Percentiles rank a stretch among this genome's conserved stretches.
These are phyloP conservation scores for Lepidurus apus DNA, from an alignment of 1,140 invertebrate genomes.

Conservation along the genomic window DNA sequence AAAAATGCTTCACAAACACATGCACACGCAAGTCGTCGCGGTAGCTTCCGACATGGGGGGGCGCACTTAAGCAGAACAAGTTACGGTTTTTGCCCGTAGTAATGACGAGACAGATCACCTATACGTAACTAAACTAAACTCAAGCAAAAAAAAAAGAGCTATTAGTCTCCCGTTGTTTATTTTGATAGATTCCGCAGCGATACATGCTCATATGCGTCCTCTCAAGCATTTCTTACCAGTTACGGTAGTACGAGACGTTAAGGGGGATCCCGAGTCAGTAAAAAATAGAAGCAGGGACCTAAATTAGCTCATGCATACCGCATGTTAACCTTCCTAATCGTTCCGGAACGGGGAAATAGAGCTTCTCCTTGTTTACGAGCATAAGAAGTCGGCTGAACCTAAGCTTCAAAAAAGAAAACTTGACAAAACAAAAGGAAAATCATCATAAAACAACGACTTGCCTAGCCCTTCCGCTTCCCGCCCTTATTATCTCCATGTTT, in stretches of 20 bases:
- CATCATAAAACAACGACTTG: not conserved
- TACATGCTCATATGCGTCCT: not conserved
- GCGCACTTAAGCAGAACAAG: not conserved
- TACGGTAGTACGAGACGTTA: not conserved
- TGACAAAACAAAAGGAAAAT: not conserved
- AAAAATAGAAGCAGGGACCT: not conserved
- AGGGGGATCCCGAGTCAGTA: not conserved
- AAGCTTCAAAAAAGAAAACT: not conserved
- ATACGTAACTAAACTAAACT: not conserved
- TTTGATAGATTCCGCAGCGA: not conserved
- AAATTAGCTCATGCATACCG: conserved; percentile 6
- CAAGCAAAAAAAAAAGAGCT: not conserved
- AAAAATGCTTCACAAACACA: not conserved
- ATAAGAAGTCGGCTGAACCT: not conserved
- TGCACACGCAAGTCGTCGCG: not conserved
- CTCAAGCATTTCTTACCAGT: not conserved
- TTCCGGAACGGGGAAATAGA: not conserved
- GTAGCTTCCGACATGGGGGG: not conserved
- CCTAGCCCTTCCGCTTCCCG: not conserved
- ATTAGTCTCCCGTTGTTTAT: not conserved
- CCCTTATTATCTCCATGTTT: too few relatives aligned
- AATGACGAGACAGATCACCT: not conserved
- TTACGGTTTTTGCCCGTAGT: not conserved
- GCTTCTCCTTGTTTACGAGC: not conserved
- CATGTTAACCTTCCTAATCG: not conserved